phyloP scores from a whole-genome alignment of 2,797 vertebrate genomes.

The Psittacula derbiana region DNA sequence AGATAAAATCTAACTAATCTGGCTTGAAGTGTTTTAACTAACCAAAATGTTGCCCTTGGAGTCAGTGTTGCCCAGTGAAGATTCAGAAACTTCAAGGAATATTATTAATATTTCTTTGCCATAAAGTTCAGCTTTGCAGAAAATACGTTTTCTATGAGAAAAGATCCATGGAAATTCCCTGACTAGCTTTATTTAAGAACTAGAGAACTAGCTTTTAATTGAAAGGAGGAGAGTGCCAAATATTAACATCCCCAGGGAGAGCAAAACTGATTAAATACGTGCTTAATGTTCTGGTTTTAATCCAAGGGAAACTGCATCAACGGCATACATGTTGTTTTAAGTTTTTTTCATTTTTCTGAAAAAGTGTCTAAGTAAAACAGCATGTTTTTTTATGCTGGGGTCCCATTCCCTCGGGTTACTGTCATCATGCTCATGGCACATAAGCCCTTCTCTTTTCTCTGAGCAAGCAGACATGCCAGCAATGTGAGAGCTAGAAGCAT shows the following conservation, averaged over 20 bases:
- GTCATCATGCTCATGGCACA: fast-evolving
- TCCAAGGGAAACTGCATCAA: slow-evolving; percentile 35
- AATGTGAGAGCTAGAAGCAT: not conserved
- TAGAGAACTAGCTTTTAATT: slow-evolving; percentile 40
- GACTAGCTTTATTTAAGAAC: slow-evolving; percentile 39
- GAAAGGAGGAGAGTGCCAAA: slow-evolving; percentile 43
- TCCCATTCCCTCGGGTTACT: slow-evolving; percentile 7
- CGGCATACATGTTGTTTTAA: slow-evolving; percentile 44
- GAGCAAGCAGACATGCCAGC: fast-evolving
- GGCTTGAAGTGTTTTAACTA: not conserved
- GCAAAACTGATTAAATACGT: slow-evolving; percentile 59
- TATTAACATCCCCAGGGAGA: slow-evolving; percentile 56
- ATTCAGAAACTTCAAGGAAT: slow-evolving; percentile 5
- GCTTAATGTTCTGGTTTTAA: slow-evolving; percentile 61
- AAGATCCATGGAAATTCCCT: slow-evolving; percentile 32
- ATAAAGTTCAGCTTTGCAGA: slow-evolving; percentile 27
- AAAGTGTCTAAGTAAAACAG: slow-evolving; percentile 49
- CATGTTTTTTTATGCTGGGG: slow-evolving; percentile 32
- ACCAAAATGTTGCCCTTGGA: not conserved
- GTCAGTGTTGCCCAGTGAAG: not conserved
- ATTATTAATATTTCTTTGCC: not conserved
- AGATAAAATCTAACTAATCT: not conserved
- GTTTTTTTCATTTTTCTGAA: slow-evolving; percentile 50
- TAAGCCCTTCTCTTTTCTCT: not conserved
- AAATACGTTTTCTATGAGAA: slow-evolving; percentile 19